These are phyloP conservation scores for Chelonus insularis DNA, from an alignment of 1,140 invertebrate genomes.

Conservation along the genomic window DNA sequence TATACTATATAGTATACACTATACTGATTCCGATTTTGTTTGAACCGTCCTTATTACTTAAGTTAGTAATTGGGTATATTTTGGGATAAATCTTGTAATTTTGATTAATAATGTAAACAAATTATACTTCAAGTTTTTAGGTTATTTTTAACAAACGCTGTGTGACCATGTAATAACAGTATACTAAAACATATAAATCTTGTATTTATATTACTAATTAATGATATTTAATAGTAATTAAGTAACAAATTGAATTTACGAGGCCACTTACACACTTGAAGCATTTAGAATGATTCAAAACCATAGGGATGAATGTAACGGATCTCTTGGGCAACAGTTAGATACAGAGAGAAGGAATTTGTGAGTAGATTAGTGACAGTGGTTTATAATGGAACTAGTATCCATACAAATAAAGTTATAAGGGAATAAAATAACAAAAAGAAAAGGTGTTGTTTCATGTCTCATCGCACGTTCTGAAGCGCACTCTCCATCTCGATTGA, in stretches of 20 bases:
- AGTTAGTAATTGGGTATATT: too few relatives aligned
- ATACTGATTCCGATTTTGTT: slow-evolving; percentile 33
- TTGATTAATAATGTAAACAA: too few relatives aligned
- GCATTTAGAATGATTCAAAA: not conserved
- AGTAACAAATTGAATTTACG: too few relatives aligned
- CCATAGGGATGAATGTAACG: slow-evolving; percentile 19
- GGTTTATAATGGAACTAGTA: not conserved
- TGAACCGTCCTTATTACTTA: slow-evolving; percentile 3
- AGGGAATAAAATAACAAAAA: not conserved
- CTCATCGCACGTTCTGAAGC: not conserved
- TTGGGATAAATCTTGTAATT: too few relatives aligned
- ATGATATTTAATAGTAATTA: too few relatives aligned
- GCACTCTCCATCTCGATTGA: slow-evolving; percentile 58
- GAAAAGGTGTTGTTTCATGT: not conserved
- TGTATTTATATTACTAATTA: too few relatives aligned
- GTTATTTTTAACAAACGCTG: too few relatives aligned
- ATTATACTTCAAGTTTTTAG: too few relatives aligned
- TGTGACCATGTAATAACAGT: too few relatives aligned
- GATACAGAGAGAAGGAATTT: not conserved
- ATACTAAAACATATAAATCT: too few relatives aligned
- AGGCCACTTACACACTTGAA: too few relatives aligned
- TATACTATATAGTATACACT: slow-evolving; percentile 53
- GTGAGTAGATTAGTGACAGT: not conserved
- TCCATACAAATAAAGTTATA: not conserved
- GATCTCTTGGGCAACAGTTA: slow-evolving; percentile 8